Base-by-base conservation (phyloP, 2,797 vertebrate species). In the Pangasius macronema region DNA sequence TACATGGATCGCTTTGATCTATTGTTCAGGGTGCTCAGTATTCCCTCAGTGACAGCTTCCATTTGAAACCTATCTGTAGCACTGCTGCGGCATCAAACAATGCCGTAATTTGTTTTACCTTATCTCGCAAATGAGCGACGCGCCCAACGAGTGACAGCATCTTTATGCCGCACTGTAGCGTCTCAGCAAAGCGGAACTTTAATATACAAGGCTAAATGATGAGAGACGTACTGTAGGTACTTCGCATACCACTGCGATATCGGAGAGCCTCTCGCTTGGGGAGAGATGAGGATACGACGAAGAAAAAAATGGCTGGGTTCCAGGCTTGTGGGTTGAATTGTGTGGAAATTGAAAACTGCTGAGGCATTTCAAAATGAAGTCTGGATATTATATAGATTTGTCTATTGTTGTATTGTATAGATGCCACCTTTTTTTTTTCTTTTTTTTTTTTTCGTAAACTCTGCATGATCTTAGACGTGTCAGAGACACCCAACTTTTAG, bases 161-260 rank as follows among this genome's bases (percentile, higher is more conserved):
- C 89, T 91, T 88, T 87, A 88, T 82, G 83, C 89, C 63, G 86
- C 83, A 33, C 87, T 46, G 83, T 79, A 82, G 84, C 87, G 63
- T 89, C 75, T 82, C 87, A 59, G 87, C 89, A 89, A 91, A 90
- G 89, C 89, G 88, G 87, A 90, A 90, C 91, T 77, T 89, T 91
- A 91, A 91, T 91, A 90, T 82, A 89, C 87, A 88, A 88, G 85
- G 88, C 89, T 91, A 91, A 91, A 89, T 91, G 88, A 91, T 90
- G 86, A 89, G 77, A 89, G 86, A 87, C 88, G 88, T 89, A 85
- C 82, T 82, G 88, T 87, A 89, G 83, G 70, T 82, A 87, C 83
- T 63, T 63, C 8, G 0, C 63, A 84, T 33, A 42, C 68, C 76
- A 83, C 77, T n/a, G 87, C 72, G 87, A 89, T 90, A 88, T 82